Percentiles rank a stretch among this genome's conserved stretches.
phyloP scores from a whole-genome alignment of 1,140 invertebrate genomes.

The Probaryconus sp. region DNA sequence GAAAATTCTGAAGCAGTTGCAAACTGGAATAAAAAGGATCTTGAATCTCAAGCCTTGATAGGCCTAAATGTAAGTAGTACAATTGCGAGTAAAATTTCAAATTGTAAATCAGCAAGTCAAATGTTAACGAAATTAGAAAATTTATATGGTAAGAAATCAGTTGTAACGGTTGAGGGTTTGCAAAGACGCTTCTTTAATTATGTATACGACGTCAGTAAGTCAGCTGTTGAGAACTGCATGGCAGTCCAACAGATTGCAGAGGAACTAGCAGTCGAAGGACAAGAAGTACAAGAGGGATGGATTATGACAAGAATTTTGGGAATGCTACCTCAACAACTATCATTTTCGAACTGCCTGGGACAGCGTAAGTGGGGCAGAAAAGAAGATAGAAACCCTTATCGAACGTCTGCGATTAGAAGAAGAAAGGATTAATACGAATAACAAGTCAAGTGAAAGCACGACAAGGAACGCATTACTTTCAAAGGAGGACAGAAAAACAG shows the following conservation, averaged over 20 bases:
- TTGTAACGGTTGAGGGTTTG: slow-evolving; percentile 29
- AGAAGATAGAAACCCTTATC: slow-evolving; percentile 25
- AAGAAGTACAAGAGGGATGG: slow-evolving; percentile 42
- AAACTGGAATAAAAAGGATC: slow-evolving; percentile 3
- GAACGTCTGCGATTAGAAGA: neutral
- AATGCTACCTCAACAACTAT: slow-evolving; percentile 36
- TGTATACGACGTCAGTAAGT: slow-evolving; percentile 37
- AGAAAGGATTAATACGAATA: neutral
- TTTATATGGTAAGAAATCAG: slow-evolving; percentile 39
- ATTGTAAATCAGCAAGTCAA: slow-evolving; percentile 14
- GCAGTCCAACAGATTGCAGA: slow-evolving; percentile 22
- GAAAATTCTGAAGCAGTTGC: neutral
- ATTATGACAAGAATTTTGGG: slow-evolving; percentile 42
- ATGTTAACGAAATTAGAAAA: slow-evolving; percentile 34
- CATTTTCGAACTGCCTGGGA: slow-evolving; percentile 52
- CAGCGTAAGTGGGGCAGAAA: slow-evolving; percentile 22
- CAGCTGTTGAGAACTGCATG: slow-evolving; percentile 48
- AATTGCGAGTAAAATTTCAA: slow-evolving; percentile 1
- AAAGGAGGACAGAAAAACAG: too few species aligned
- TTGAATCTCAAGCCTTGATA: neutral
- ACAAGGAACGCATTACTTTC: too few species aligned
- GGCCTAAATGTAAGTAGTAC: slow-evolving; percentile 15
- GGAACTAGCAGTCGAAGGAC: slow-evolving; percentile 22
- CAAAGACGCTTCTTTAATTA: slow-evolving; percentile 29
- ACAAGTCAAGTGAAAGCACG: neutral